Conservation (phyloP, 92 coral and sea anemone species). For the Hydrozoanthus gracilis region DNA sequence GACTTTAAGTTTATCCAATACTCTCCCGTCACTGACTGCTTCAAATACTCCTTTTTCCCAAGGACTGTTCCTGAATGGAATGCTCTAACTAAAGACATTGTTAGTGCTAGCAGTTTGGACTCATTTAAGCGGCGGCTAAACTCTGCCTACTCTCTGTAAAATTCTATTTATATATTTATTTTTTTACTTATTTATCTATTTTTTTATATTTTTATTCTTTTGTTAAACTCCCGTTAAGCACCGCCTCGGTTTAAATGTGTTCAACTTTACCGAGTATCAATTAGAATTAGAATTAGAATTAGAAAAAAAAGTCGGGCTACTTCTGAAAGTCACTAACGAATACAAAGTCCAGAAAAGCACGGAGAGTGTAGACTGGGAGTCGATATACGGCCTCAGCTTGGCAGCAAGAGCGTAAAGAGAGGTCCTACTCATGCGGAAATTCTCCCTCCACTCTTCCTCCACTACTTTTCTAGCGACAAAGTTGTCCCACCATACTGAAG, state of each 20-base stretch:
- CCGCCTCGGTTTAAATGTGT: constrained; percentile 19
- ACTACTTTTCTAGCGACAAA: constrained; percentile 44
- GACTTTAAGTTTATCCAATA: constrained; percentile 12
- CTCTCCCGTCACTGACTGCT: constrained; percentile 17
- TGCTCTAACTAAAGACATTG: constrained; percentile 16
- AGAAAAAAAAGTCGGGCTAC: too few species aligned
- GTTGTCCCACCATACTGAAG: constrained; percentile 49
- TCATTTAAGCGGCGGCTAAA: constrained; percentile 20
- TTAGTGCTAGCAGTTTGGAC: constrained; percentile 21
- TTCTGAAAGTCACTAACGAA: too few species aligned
- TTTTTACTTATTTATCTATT: neutral
- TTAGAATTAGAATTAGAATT: neutral
- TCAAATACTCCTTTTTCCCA: constrained; percentile 22
- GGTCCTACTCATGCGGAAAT: constrained; percentile 42
- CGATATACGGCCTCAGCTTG: constrained; percentile 43
- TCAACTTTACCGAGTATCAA: constrained; percentile 15
- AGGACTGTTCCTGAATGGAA: constrained; percentile 15
- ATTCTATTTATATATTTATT: neutral
- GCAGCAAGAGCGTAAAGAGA: constrained; percentile 43
- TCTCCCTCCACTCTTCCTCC: constrained; percentile 51
- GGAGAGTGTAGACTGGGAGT: too few species aligned
- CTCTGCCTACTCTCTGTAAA: neutral
- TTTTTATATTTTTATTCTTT: neutral
- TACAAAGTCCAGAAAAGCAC: too few species aligned
- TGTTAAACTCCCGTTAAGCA: constrained; percentile 15